Evolutionary conservation across 2,797 vertebrate species (phyloP).

Genomic region (Scolopax bukidnonensis): DNA sequence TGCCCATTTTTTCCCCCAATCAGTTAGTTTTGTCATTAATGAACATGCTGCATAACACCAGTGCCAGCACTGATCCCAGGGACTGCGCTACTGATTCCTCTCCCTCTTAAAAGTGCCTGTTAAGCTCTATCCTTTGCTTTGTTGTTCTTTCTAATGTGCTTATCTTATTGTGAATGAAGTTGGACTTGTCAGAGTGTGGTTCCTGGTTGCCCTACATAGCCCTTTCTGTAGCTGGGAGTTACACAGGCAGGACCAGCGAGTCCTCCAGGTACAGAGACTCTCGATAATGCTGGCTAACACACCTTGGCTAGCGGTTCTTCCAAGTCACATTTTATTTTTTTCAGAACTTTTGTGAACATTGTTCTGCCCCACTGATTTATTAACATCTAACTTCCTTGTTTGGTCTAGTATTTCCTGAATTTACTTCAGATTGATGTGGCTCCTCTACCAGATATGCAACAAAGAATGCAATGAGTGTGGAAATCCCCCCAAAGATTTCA

Average conservation of each 20-base stretch:
- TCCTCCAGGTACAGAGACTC: not conserved
- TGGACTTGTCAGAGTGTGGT: not conserved
- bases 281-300: not conserved
- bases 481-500: not conserved
- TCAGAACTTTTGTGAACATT: not conserved
- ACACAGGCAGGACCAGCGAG: not conserved
- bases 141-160: not conserved
- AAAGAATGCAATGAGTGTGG: not conserved
- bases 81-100: not conserved
- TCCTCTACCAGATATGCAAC: not conserved
- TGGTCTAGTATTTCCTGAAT: slow-evolving; percentile 26
- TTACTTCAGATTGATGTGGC: not conserved
- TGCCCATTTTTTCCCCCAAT: not conserved
- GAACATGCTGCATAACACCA: not conserved
- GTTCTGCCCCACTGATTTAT: not conserved
- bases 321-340: not conserved
- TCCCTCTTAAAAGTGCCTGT: not conserved
- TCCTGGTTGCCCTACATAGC: not conserved
- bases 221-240: not conserved
- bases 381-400: not conserved
- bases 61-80: not conserved
- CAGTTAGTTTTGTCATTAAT: not conserved
- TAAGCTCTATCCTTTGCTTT: not conserved
- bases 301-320: not conserved
- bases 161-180: not conserved